Base-by-base conservation (phyloP, 2,888 invertebrate genomes). In the Leucophenga montana region DNA sequence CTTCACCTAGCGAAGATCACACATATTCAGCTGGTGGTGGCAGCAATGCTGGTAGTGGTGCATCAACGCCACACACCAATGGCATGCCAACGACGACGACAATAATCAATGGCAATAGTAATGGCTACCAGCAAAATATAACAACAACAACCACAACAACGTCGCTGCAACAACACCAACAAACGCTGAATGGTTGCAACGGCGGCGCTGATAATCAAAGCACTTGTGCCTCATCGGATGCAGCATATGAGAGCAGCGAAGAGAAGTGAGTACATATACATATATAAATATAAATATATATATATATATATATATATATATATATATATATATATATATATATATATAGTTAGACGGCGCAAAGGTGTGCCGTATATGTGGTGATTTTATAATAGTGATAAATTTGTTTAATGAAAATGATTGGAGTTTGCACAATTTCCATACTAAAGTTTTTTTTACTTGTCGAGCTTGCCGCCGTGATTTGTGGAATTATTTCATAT, bases 1-100 rank as follows among this genome's bases (percentile, higher is more conserved):
- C 94, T 67, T 95, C 95, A 82, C 95, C 96, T 0, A 96, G 95
- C 89, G 95, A 96, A 89, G 97, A 97, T 90, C 97, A 97, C 89
- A 96, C 96, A 67, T 97, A 97, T 90, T 96, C 95, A 83, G 92
- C 92, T 72, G 90, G 90, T 44, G 90, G 87, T 73, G 82, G 84
- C 39, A 84, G 82, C 73, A 78, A 82, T 68, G 80, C 83, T 57
- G 85, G 83, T 44, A 84, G 85, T 44, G 79, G 80, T 77, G 78
- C 85, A 13, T 83, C 85, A 14, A 86, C 78, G 33, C 85, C 85
- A 6, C 73, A 82, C 39, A 83, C 78, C 67, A 86, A 84, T 68
- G 22, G 39, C 18, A 39, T 61, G 8, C 6, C 53, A 78, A 84
- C 44, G 61, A 69, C 54, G 78, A 84, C 46, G 62, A 69, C 50